Percentiles rank a stretch among this genome's conserved stretches.
Evolutionary conservation across 1,140 invertebrate species (phyloP).

Genomic region (Drosophila sp.): DNA sequence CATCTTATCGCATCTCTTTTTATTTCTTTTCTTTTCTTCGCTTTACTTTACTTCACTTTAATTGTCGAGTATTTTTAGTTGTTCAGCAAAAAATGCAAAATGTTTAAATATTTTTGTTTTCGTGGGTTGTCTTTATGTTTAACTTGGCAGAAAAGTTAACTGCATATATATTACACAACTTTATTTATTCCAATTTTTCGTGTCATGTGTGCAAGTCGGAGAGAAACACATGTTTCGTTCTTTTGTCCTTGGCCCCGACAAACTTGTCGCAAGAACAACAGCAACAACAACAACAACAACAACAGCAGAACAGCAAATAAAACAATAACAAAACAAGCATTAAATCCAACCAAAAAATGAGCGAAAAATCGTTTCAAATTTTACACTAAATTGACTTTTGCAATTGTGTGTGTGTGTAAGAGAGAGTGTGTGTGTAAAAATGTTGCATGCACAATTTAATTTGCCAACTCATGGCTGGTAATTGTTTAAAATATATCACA

Average conservation of each 20-base stretch:
- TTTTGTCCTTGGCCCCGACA: constrained; percentile 25
- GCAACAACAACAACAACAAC: not conserved
- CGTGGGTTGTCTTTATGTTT: constrained; percentile 43
- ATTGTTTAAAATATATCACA: constrained; percentile 51
- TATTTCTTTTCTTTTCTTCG: constrained; percentile 13
- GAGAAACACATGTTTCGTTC: constrained; percentile 51
- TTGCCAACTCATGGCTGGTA: constrained; percentile 38
- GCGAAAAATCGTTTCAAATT: constrained; percentile 58
- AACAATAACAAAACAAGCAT: constrained; percentile 1
- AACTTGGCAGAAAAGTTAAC: constrained; percentile 36
- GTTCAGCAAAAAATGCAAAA: constrained; percentile 29
- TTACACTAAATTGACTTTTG: constrained; percentile 78
- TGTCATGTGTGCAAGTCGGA: constrained; percentile 31
- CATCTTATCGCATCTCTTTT: constrained; percentile 7
- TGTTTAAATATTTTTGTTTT: constrained; percentile 43
- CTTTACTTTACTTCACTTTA: constrained; percentile 38
- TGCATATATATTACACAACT: constrained; percentile 31
- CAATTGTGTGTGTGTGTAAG: constrained; percentile 3
- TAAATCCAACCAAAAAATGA: constrained; percentile 11
- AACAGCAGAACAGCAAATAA: constrained; percentile 5
- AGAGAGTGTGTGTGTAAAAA: constrained; percentile 45
- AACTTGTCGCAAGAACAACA: constrained; percentile 6
- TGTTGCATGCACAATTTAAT: constrained; percentile 72
- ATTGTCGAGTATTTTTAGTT: constrained; percentile 27
- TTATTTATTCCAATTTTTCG: constrained; percentile 50